A percentile compares a stretch with the other conserved stretches of the same genome.
Evolutionary conservation across 2,888 invertebrate genomes (phyloP).

Genomic region (Caradrina clavipalpis): DNA sequence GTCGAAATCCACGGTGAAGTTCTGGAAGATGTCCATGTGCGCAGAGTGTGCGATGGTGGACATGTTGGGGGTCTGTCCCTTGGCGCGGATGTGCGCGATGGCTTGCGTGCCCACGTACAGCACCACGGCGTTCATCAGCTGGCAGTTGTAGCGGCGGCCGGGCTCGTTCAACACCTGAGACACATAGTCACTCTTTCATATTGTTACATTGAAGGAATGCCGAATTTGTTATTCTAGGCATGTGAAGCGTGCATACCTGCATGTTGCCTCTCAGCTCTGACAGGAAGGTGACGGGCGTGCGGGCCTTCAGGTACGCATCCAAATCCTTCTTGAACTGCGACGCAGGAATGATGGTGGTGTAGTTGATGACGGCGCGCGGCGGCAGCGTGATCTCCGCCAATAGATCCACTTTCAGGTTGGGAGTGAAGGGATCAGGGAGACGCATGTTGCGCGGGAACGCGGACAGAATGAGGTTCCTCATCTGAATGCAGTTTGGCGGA

Average conservation of each 20-base stretch:
- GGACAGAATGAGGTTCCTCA: conserved; percentile 99
- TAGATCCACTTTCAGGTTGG: conserved; percentile 98
- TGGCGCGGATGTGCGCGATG: conserved; percentile 97
- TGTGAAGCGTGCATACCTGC: conserved; percentile 90
- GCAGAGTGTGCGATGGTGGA: conserved; percentile 99
- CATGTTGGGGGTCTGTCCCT: conserved; percentile 98
- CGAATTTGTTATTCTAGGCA: neutral
- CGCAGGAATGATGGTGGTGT: conserved; percentile 96
- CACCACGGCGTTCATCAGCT: conserved; percentile 98
- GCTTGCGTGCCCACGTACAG: conserved; percentile 99
- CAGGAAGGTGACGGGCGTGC: conserved; percentile 98
- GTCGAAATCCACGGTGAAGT: conserved; percentile 99
- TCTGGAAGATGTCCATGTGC: conserved; percentile 99
- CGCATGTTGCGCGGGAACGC: conserved; percentile 99
- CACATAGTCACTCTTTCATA: neutral
- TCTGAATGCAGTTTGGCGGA: conserved; percentile 99
- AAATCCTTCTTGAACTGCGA: conserved; percentile 98
- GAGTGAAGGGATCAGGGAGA: conserved; percentile 99
- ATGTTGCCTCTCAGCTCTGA: conserved; percentile 97
- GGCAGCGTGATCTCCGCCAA: conserved; percentile 96
- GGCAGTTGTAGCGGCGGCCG: conserved; percentile 98
- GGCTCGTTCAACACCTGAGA: conserved; percentile 94
- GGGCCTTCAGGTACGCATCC: conserved; percentile 98
- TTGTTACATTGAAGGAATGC: neutral
- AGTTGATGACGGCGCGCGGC: conserved; percentile 97